Evolutionary conservation across 2,113 vertebrate species (phyloP), one percentile per base, ranked within the genome.

Genomic region (Nyctibius bracteatus): DNA sequence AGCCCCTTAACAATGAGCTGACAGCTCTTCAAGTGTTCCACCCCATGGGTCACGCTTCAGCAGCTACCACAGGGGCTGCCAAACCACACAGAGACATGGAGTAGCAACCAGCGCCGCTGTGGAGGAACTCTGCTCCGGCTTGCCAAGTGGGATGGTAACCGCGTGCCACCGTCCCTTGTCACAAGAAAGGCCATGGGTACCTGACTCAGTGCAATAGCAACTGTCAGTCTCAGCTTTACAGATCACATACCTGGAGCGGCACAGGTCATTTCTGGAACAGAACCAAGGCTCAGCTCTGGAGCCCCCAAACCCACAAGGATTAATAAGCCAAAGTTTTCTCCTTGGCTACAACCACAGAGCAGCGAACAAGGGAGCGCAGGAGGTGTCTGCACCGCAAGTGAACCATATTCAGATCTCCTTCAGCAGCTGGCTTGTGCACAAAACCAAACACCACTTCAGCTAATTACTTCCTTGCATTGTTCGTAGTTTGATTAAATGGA

Each of bases 21-120:
- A 66, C 72, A 79, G 81, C 10, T 14, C 47, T 90, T 46, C 90
- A 88, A 58, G 13, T 51, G 35, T 65, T 75, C 22, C 12, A 70
- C 39, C 37, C 28, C 31, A 33, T 0, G 4, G 79, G 57, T 65
- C 16, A 27, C 3, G 27, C 78, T n/a, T n/a, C 10, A 4, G 71
- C 73, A 90, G 70, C 57, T 39, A 27, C 57, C 49, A 10, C 12
- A 23, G 78, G 78, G 27, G 44, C 59, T 59, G 65, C 21, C 47
- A 74, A 78, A 71, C 57, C 0, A 0, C 84, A 46, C 0, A 0
- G 57, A 61, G 61, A 68, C 0, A 2, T 4, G 58, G 71, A 41
- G 78, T 16, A 37, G 67, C 39, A 39, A 21, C 18, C 57, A 39
- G n/a, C 3, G 10, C 24, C 14, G 9, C 44, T 11, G 23, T 4